Evolutionary conservation across 2,888 invertebrate species (phyloP).

Genomic region (Rhagium mordax): DNA sequence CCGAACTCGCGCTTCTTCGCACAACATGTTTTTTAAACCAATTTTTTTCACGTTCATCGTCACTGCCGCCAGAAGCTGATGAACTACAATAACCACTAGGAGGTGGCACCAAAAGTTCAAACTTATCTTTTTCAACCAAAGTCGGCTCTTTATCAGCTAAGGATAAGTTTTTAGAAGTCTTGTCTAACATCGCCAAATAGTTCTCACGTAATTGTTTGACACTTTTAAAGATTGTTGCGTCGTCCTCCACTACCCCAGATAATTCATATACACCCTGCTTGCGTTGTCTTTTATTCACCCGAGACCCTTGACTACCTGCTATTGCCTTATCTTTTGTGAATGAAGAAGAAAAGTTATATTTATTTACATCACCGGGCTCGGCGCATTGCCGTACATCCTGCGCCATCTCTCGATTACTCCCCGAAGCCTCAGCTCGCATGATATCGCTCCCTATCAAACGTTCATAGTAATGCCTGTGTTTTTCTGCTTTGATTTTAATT

Average conservation of each 20-base stretch:
- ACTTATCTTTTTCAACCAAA: constrained; percentile 36
- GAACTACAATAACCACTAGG: constrained; percentile 67
- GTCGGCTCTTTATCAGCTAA: constrained; percentile 13
- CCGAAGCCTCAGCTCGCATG: constrained; percentile 35
- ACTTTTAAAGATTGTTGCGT: constrained; percentile 59
- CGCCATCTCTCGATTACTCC: constrained; percentile 54
- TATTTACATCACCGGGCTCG: background rate
- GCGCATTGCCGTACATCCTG: constrained; percentile 34
- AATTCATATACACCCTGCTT: constrained; percentile 65
- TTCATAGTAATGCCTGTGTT: constrained; percentile 62
- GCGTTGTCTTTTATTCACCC: constrained; percentile 58
- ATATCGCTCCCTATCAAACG: constrained; percentile 51
- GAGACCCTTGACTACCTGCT: constrained; percentile 44
- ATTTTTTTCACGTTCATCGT: constrained; percentile 63
- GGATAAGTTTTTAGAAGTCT: constrained; percentile 56
- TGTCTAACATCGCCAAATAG: constrained; percentile 63
- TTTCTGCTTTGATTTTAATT: constrained; percentile 62
- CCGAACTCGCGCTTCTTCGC: constrained; percentile 70
- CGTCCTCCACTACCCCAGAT: constrained; percentile 46
- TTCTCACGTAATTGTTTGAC: constrained; percentile 64
- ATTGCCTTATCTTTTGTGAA: constrained; percentile 38
- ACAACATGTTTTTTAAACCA: constrained; percentile 59
- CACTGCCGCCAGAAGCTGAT: constrained; percentile 64
- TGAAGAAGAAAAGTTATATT: constrained; percentile 29
- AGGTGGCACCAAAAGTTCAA: constrained; percentile 61